Base-by-base conservation (phyloP, 2,113 vertebrate genomes). In the Heloderma charlesbogerti region DNA sequence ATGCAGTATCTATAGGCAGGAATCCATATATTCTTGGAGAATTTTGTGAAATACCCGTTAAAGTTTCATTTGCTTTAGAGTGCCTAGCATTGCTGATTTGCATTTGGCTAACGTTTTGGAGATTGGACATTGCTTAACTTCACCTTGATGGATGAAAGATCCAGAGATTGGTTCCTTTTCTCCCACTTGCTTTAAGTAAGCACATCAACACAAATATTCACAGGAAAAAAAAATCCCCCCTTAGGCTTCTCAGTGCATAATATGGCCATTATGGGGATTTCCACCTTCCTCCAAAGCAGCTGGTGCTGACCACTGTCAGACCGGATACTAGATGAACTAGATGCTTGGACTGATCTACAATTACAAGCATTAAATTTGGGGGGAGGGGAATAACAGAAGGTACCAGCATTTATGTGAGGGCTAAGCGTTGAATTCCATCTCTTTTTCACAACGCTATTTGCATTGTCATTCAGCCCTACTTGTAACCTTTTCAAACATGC, bases 41-140 rank as follows among this genome's bases (percentile, higher is more conserved):
- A 89, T 84, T 95, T 95, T 96, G 84, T 94, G 91, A 91, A 94
- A 84, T 89, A 86, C 25, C 77, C 0, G 0, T 88, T 88, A 80
- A 27, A 2, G 57, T 88, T 91, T 89, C 88, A 72, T 43, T 13
- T 93, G 87, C 81, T 95, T 81, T 84, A 83, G 85, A 93, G 87
- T 91, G 37, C 92, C 92, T 93, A 93, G 71, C 4, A 0, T 92
- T 80, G 60, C 82, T 95, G 87, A 88, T 94, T 95, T 95, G 83
- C 94, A 93, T 93, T 96, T 96, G 91, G 91, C 94, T 93, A 95
- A 72, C 91, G 86, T 90, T 93, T 86, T 88, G 91, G 93, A 93
- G 88, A 45, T 84, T 94, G 89, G 20, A 16, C 92, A 95, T 95
- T 0, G 60, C 94, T 95, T 95, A 90, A 77, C 75, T 92, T 95